Evolutionary conservation across 2,888 invertebrate species (phyloP), one percentile per base, ranked within the genome.

Genomic region (Orthonevra nobilis): DNA sequence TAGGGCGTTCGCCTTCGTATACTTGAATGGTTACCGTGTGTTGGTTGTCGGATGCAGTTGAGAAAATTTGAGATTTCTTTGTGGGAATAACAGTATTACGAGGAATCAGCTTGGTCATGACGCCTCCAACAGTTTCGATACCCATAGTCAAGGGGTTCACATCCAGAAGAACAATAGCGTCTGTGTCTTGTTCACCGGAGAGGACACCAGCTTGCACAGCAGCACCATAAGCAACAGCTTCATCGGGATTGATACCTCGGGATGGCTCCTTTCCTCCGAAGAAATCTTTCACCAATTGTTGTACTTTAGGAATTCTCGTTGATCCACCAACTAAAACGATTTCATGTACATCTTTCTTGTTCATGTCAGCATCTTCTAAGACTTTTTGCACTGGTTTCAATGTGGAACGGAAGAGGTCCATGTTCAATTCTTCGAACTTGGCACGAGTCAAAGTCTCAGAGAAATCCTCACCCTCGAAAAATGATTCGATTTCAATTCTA

Each of bases 71-170:
- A 0, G 97, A 97, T 89, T 99, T 99, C 91, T 99, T 99, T 58
- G 99, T 99, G 23, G 99, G 99, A 86, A 99, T 99, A 81, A 98
- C 98, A 19, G 99, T 99, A 92, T 99, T 99, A 84, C 99, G 92
- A 60, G 97, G 95, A 87, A 99, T 99, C 61, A 99, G 92, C 88
- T 98, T 99, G 83, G 99, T 99, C 99, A 99, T 99, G 23, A 99
- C 99, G 83, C 99, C 99, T 81, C 99, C 99, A 48, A 99, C 98
- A 36, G 99, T 99, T 90, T 99, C 99, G 86, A 99, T 99, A 90
- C 99, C 99, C 94, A 99, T 93, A 82, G 99, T 99, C 82, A 99
- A 92, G 83, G 99, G 99, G 89, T 98, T 99, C 60, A 99, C 99
- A 89, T 99, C 99, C 81, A 99, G 92, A 74, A 99, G 92, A 0